A percentile compares a stretch with the other conserved stretches of the same genome.
These are phyloP conservation scores for Nylanderia fulva DNA, from an alignment of 1,140 invertebrate genomes.

Conservation along the genomic window DNA sequence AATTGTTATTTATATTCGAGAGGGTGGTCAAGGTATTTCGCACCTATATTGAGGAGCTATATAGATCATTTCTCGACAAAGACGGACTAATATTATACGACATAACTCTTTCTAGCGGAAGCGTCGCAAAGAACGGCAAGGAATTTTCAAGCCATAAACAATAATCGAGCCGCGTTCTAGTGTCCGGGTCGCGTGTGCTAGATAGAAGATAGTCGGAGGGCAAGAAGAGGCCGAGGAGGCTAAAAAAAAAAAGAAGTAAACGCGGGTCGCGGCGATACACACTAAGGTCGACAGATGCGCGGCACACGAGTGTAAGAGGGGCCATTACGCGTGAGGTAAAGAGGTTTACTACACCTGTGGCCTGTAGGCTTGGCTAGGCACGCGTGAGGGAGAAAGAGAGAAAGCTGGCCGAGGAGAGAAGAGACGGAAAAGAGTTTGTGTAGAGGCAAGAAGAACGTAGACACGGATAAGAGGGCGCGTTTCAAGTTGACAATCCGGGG, in stretches of 20 bases:
- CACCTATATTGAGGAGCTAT: not conserved
- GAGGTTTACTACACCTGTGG: slow-evolving; percentile 80
- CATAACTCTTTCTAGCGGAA: not conserved
- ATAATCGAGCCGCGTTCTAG: slow-evolving; percentile 26
- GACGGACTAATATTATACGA: not conserved
- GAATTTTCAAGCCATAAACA: slow-evolving; percentile 1
- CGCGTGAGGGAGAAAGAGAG: slow-evolving; percentile 45
- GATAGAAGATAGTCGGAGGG: not conserved
- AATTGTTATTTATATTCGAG: not conserved
- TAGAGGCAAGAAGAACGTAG: not conserved
- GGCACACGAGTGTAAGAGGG: slow-evolving; percentile 72
- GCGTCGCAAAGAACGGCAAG: not conserved
- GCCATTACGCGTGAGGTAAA: slow-evolving; percentile 76
- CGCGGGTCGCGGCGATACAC: slow-evolving; percentile 48
- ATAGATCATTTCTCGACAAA: not conserved
- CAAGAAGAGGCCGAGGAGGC: not conserved
- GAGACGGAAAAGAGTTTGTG: slow-evolving; percentile 28
- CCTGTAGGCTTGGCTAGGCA: slow-evolving; percentile 75
- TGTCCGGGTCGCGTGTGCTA: not conserved
- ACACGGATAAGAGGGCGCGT: slow-evolving; percentile 40
- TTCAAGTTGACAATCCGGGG: slow-evolving; percentile 78
- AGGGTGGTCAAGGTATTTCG: not conserved
- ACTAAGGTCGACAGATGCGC: slow-evolving; percentile 71
- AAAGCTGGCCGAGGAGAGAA: slow-evolving; percentile 55
- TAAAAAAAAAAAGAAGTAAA: slow-evolving; percentile 43